Conservation (phyloP, 2,888 invertebrate species). For the Zhengitettix transpicula region DNA sequence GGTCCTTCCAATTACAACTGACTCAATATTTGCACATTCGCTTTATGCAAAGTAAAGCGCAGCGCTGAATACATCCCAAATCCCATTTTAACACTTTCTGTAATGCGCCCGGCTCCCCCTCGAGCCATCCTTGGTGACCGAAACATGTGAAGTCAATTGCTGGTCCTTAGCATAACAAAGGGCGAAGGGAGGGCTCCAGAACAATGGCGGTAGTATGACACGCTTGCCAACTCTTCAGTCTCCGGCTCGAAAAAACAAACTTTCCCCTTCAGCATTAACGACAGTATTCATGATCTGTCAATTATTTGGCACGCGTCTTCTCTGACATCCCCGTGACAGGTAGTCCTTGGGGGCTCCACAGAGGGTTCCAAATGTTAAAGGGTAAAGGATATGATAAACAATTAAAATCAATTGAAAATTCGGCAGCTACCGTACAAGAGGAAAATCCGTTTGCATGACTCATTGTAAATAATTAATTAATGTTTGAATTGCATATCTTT, state of each 20-base stretch:
- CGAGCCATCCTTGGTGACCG: background rate
- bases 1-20: too few relatives aligned
- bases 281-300: conserved; percentile 1
- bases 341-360: too few relatives aligned
- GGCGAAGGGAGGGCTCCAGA: background rate
- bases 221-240: background rate
- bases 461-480: too few relatives aligned
- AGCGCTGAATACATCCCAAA: background rate
- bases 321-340: background rate
- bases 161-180: background rate
- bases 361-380: too few relatives aligned
- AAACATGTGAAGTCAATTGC: background rate
- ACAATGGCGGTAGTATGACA: background rate
- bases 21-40: too few relatives aligned
- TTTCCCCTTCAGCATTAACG: background rate
- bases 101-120: background rate
- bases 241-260: background rate
- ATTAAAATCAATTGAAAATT: too few relatives aligned
- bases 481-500: too few relatives aligned
- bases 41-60: too few relatives aligned
- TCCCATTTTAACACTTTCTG: background rate
- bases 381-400: too few relatives aligned
- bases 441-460: too few relatives aligned
- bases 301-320: background rate
- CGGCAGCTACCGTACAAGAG: too few relatives aligned